These are phyloP conservation scores for Pristiophorus japonicus DNA, from an alignment of 2,113 vertebrate species.

Conservation along the genomic window DNA sequence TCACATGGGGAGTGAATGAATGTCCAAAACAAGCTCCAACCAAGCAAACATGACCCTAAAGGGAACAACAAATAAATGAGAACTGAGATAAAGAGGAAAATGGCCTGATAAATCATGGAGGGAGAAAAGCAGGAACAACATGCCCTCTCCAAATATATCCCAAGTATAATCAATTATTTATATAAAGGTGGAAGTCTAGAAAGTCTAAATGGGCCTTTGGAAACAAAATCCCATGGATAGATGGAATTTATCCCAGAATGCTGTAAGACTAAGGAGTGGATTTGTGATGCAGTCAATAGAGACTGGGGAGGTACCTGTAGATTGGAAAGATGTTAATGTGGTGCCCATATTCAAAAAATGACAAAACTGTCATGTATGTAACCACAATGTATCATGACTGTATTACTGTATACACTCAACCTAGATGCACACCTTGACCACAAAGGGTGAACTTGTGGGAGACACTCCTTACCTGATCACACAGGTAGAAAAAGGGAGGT, in stretches of 20 bases:
- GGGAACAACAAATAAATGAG: background rate
- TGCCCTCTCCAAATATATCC: conserved; percentile 2
- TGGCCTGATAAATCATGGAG: background rate
- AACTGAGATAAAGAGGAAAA: background rate
- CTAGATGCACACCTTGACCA: too few relatives aligned
- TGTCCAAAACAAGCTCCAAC: background rate
- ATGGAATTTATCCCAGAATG: background rate
- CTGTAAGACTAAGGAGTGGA: background rate
- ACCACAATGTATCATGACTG: too few relatives aligned
- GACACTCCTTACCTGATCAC: too few relatives aligned
- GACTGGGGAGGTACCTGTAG: background rate
- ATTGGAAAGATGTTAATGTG: background rate
- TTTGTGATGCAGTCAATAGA: background rate
- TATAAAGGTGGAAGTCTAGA: background rate
- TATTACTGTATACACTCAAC: too few relatives aligned
- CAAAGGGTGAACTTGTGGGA: too few relatives aligned
- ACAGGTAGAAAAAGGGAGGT: too few relatives aligned
- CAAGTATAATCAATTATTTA: background rate
- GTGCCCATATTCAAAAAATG: background rate
- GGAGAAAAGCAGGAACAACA: background rate
- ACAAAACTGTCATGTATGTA: too few relatives aligned
- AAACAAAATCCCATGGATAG: background rate
- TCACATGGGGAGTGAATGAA: background rate
- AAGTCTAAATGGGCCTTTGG: background rate
- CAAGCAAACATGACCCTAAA: background rate